Percentiles rank a stretch among this genome's conserved stretches.
These are phyloP conservation scores for Agrotis exclamationis DNA, from an alignment of 2,888 invertebrate species.

Conservation along the genomic window DNA sequence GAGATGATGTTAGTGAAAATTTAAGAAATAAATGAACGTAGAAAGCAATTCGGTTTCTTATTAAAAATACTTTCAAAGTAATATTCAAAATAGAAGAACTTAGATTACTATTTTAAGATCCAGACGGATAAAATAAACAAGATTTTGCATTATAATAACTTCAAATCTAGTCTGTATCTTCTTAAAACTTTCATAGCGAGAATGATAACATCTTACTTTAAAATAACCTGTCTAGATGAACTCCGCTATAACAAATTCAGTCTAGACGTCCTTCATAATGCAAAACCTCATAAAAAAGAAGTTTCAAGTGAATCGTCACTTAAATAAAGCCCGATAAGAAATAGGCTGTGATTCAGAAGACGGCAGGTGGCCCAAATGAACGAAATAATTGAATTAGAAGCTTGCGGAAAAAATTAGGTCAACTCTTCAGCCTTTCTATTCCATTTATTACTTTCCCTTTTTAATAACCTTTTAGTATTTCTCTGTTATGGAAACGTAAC, in stretches of 20 bases:
- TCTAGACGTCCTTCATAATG: constrained; percentile 16
- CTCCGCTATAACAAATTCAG: constrained; percentile 10
- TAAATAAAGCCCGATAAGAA: constrained; percentile 16
- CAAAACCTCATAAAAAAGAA: constrained; percentile 15
- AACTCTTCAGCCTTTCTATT: constrained; percentile 74
- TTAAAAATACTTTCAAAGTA: constrained; percentile 7
- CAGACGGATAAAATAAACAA: background rate
- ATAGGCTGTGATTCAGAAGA: constrained; percentile 47
- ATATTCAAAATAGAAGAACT: constrained; percentile 21
- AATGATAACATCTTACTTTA: constrained; percentile 41
- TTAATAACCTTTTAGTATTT: constrained; percentile 59
- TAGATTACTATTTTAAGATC: constrained; percentile 7
- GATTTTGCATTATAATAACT: constrained; percentile 15
- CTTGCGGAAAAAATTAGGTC: constrained; percentile 71
- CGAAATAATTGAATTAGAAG: constrained; percentile 81
- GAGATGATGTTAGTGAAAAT: background rate
- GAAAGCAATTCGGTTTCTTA: constrained; percentile 29
- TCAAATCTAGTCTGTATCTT: constrained; percentile 16
- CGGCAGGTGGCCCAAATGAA: constrained; percentile 66
- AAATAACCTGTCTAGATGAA: constrained; percentile 29
- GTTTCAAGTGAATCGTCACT: constrained; percentile 37
- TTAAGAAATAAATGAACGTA: background rate
- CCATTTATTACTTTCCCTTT: constrained; percentile 74
- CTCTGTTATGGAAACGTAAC: constrained; percentile 37
- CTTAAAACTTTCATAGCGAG: constrained; percentile 23